These are phyloP conservation scores for Catostomus latipinnis DNA, from an alignment of 2,797 vertebrate species.

Conservation along the genomic window DNA sequence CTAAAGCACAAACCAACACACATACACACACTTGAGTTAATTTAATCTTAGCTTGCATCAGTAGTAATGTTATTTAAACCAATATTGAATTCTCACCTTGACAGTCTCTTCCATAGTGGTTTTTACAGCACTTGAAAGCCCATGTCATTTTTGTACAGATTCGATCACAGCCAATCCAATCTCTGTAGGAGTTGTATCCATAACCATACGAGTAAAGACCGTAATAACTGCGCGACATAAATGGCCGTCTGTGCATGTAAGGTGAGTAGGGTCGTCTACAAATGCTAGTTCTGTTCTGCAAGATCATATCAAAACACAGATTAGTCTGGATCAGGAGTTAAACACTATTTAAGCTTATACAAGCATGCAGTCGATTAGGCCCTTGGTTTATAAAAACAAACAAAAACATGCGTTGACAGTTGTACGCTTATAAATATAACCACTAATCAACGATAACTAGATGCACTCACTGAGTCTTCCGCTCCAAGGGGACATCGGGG, in stretches of 20 bases:
- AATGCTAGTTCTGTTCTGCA: constrained; percentile 52
- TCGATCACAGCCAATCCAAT: constrained; percentile 74
- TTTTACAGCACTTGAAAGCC: constrained; percentile 86
- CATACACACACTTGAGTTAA: too few relatives aligned
- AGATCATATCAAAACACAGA: background rate
- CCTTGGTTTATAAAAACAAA: too few relatives aligned
- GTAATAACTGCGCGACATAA: background rate
- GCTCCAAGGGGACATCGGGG: constrained; percentile 75
- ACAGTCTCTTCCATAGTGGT: constrained; percentile 89
- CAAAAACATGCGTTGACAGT: too few relatives aligned
- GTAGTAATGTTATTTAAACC: too few relatives aligned
- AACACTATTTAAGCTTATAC: too few relatives aligned
- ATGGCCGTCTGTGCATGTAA: constrained; percentile 4
- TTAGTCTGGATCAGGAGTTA: background rate
- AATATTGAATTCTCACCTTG: constrained; percentile 76
- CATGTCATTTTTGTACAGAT: constrained; percentile 77
- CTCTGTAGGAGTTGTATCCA: background rate
- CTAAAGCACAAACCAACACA: constrained; percentile 71
- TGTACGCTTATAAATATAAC: too few relatives aligned
- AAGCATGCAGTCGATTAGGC: too few relatives aligned
- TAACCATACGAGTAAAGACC: background rate
- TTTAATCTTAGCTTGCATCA: too few relatives aligned
- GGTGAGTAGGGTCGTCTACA: constrained; percentile 10
- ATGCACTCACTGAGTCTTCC: constrained; percentile 48
- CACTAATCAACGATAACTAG: background rate